A percentile compares a stretch with the other conserved stretches of the same genome.
Conservation (phyloP, 2,888 invertebrate genomes). For the Strigamia maritima region DNA sequence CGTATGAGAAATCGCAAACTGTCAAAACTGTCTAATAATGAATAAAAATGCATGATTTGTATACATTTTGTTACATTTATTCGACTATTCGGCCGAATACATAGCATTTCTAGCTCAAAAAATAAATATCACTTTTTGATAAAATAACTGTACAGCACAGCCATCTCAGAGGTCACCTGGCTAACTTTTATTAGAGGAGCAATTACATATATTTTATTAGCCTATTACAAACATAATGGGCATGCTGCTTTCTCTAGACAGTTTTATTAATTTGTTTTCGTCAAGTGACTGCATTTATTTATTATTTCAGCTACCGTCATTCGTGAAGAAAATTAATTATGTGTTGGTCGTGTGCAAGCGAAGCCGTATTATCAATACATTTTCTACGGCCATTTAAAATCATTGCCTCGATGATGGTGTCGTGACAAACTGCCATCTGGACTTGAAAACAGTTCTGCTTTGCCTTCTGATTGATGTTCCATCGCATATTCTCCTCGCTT, state of each 20-base stretch:
- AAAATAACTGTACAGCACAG: too few relatives aligned
- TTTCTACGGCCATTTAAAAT: neutral
- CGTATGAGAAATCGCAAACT: too few relatives aligned
- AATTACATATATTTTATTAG: neutral
- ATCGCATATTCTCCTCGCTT: neutral
- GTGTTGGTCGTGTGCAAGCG: neutral
- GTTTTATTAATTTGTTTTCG: neutral
- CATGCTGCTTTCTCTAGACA: neutral
- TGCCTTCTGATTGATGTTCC: neutral
- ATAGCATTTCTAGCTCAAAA: too few relatives aligned
- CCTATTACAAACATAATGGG: neutral
- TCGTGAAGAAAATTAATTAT: constrained; percentile 4
- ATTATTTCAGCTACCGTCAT: neutral
- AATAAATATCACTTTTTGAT: too few relatives aligned
- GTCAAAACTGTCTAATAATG: too few relatives aligned
- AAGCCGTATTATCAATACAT: neutral
- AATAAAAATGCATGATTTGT: too few relatives aligned
- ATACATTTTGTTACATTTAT: too few relatives aligned
- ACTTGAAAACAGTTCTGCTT: neutral
- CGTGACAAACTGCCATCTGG: neutral
- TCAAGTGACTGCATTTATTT: neutral
- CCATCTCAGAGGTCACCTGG: too few relatives aligned
- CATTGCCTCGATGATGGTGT: constrained; percentile 4
- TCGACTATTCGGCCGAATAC: too few relatives aligned
- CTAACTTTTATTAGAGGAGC: neutral